Percentiles rank a stretch among this genome's conserved stretches.
phyloP scores from a whole-genome alignment of 2,113 vertebrate species.

The Gulo gulo region DNA sequence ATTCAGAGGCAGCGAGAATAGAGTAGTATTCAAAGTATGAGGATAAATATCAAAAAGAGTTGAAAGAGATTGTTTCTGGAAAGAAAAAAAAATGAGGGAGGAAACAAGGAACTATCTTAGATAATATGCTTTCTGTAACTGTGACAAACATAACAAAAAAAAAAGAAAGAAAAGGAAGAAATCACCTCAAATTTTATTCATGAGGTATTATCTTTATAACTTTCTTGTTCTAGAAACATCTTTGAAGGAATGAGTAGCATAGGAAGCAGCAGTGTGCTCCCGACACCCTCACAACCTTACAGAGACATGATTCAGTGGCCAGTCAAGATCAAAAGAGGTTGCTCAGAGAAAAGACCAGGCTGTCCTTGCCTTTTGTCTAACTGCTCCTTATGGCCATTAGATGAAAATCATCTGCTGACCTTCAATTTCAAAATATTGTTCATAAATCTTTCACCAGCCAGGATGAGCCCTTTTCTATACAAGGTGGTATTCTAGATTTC shows the following conservation, averaged over 20 bases:
- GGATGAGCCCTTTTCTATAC: neutral
- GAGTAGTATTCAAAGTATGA: neutral
- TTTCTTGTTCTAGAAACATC: neutral
- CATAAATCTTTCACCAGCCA: conserved; percentile 38
- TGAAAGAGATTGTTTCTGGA: neutral
- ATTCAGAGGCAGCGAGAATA: neutral
- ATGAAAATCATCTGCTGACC: conserved; percentile 36
- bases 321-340: neutral
- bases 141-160: neutral
- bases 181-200: neutral
- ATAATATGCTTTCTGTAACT: neutral
- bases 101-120: neutral
- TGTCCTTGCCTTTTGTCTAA: conserved; percentile 24
- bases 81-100: neutral
- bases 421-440: conserved; percentile 46
- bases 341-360: conserved; percentile 18
- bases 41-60: neutral
- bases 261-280: neutral
- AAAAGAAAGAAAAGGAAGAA: neutral
- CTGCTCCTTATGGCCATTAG: neutral
- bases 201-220: neutral
- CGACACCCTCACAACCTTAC: neutral
- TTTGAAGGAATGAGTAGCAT: neutral
- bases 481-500: neutral
- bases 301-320: neutral